A percentile compares a stretch with the other conserved stretches of the same genome.
phyloP scores from a whole-genome alignment of 2,113 vertebrate genomes.

The Psittacus erithacus region DNA sequence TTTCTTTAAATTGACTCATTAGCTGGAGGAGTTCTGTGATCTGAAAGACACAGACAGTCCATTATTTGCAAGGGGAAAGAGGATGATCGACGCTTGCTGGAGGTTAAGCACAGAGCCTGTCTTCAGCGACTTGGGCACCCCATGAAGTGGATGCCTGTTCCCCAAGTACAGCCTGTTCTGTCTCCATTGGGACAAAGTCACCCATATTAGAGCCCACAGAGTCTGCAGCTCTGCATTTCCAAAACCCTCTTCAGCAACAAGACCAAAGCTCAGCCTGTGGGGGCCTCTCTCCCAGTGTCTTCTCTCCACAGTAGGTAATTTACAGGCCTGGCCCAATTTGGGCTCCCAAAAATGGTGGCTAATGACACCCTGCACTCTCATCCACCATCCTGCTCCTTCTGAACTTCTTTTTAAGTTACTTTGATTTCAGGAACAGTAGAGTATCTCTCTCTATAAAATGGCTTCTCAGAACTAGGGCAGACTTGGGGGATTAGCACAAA shows the following conservation, averaged over 20 bases:
- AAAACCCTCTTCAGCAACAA: neutral
- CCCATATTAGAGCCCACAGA: neutral
- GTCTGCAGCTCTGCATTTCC: neutral
- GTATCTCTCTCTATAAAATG: neutral
- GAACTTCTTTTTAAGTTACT: neutral
- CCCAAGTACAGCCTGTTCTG: neutral
- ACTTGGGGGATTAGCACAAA: neutral
- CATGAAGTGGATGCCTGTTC: neutral
- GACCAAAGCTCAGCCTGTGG: neutral
- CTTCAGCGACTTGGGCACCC: neutral
- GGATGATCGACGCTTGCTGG: neutral
- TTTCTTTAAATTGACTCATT: conserved; percentile 97
- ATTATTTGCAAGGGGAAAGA: neutral
- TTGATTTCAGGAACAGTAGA: neutral
- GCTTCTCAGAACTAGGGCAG: neutral
- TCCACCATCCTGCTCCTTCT: neutral
- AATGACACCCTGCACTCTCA: neutral
- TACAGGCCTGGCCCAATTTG: neutral
- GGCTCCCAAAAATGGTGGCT: neutral
- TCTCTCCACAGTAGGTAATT: neutral
- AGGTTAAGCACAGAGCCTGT: neutral
- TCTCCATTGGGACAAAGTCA: neutral
- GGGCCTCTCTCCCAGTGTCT: neutral
- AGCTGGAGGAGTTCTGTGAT: conserved; percentile 93
- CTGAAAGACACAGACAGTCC: conserved; percentile 70